Evolutionary conservation across 2,797 vertebrate genomes (phyloP), one percentile per base, ranked within the genome.

Genomic region (Danio kyathit): DNA sequence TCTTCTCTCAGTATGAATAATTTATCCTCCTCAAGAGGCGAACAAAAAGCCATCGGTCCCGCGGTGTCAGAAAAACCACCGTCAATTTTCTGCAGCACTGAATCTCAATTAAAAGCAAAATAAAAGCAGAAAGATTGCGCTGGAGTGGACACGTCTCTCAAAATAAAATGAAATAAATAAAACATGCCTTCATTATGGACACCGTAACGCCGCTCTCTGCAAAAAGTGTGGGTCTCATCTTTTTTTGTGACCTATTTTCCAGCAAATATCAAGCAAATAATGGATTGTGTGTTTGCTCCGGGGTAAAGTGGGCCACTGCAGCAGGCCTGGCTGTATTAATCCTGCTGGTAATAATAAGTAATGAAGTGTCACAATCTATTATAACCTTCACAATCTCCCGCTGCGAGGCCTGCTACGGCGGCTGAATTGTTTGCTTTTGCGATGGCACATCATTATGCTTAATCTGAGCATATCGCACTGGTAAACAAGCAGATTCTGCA

Each of bases 361-460:
- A 89, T 85, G 83, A 86, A 88, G 70, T 83, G 81, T 67, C 77
- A 83, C 72, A 76, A 54, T 76, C 77, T 80, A 86, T 89, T 77
- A 85, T 86, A 83, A 85, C 84, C 86, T 80, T 79, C 60, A 38
- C 56, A 83, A 57, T 84, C 60, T 79, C 63, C 74, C 59, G 56
- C 67, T 70, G 56, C 17, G 63, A 85, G 80, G 48, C 71, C 76
- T 59, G 29, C 29, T 29, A 79, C 76, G 54, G 84, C 74, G 60
- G 80, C 73, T 59, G 76, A 80, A 87, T 56, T 81, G 81, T 80
- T 81, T 80, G 61, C 71, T 69, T 67, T 65, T 77, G 46, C 51
- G 9, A n/a, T 60, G 71, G 51, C 77, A 79, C 60, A 65, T 74
- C 44, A 71, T 71, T 79, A 79, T 51, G 11, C 21, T 43, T 71